Conservation (phyloP, 2,113 vertebrate genomes). For the Nannospalax galili region DNA sequence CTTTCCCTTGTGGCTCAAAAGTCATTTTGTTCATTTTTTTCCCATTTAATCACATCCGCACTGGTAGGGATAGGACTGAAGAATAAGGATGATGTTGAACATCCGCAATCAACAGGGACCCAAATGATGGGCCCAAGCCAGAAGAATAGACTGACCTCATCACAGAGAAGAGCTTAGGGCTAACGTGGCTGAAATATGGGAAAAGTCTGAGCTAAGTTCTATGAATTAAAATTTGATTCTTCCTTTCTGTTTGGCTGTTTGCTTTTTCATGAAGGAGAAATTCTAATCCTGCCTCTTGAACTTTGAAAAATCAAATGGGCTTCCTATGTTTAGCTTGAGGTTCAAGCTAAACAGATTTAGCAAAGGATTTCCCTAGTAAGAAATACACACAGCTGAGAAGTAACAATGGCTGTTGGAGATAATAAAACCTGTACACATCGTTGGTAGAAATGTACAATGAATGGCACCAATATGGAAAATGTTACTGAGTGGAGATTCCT, state of each 20-base stretch:
- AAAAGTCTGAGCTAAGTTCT: background rate
- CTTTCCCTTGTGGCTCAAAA: background rate
- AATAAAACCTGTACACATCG: too few relatives aligned
- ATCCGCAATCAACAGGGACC: background rate
- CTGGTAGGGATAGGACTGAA: too few relatives aligned
- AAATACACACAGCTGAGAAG: background rate
- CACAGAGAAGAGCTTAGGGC: background rate
- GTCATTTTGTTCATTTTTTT: background rate
- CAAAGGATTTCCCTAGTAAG: background rate
- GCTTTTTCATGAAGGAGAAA: background rate
- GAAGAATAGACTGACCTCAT: background rate
- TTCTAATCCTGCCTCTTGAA: background rate
- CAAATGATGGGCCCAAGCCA: background rate
- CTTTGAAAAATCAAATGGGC: background rate
- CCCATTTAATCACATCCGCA: background rate
- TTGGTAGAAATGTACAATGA: too few relatives aligned
- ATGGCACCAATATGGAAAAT: background rate
- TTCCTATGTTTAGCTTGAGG: background rate
- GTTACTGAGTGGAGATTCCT: background rate
- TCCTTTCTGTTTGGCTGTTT: background rate
- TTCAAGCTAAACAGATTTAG: background rate
- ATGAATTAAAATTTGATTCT: background rate
- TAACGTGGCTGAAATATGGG: background rate
- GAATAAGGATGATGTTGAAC: background rate
- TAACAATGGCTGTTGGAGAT: background rate